Base-by-base conservation (phyloP, 2,113 vertebrate species). In the Dipodomys stephensi region DNA sequence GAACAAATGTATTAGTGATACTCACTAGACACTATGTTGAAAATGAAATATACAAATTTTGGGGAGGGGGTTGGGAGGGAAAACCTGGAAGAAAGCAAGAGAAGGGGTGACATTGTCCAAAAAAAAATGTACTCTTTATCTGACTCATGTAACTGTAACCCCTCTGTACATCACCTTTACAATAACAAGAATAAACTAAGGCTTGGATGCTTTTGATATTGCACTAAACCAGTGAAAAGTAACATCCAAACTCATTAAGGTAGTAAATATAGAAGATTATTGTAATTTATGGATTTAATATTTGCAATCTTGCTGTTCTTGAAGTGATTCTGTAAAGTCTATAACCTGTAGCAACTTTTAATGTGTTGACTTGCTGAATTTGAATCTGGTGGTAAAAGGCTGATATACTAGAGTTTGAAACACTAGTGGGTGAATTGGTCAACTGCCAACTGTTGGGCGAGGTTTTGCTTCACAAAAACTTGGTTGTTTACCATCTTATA, bases 261-360 rank as follows among this genome's bases (percentile, higher is more conserved):
- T 79, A 73, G 65, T 68, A 94, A 95, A 90, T 95, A 93, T 0
- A 92, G 62, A 2, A 82, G 30, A 83, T 81, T 13, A 6, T 93
- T 74, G 12, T 57, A 84, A 93, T 91, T 32, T 91, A 92, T 91
- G 53, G 23, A 81, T 77, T 92, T 89, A 92, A 93, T 39, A 92
- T 91, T 95, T 89, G 19, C 8, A 92, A 4, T 86, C 93, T 83
- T 7, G 0, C 57, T 92, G 39, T 72, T 92, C 35, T 87, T 72
- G 60, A 83, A 94, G 49, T 90, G 30, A 82, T 6, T 85, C 71
- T 67, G 64, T 73, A 71, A 62, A 49, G 28, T 86, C 49, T 67
- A 65, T 35, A 53, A 77, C 46, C 72, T 91, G 18, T 77, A 77
- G 72, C 81, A 86, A 94, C 20, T 73, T 62, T 0, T 27, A 95